A percentile compares a stretch with the other conserved stretches of the same genome.
Evolutionary conservation across 2,113 vertebrate genomes (phyloP).

Genomic region (Gobius niger): DNA sequence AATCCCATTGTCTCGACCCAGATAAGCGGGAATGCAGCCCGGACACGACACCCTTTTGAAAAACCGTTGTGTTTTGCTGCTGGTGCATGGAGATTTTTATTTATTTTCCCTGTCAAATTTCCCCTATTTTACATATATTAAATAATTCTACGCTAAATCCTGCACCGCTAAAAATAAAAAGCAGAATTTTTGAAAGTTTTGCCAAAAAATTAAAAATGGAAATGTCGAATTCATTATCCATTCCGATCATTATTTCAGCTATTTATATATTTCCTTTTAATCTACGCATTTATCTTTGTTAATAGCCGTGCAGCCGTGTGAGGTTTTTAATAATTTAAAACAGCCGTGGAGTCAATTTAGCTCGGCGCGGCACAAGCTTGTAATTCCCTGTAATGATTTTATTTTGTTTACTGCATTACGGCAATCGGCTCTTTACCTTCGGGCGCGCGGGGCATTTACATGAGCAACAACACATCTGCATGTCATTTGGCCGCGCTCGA

Average conservation of each 20-base stretch:
- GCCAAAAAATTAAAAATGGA: too few relatives aligned
- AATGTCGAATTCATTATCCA: not conserved
- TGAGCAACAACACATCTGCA: conserved; percentile 63
- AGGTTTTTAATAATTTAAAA: conserved; percentile 75
- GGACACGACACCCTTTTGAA: conserved; percentile 53
- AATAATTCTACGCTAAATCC: too few relatives aligned
- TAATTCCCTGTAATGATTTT: conserved; percentile 38
- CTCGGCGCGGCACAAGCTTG: conserved; percentile 33
- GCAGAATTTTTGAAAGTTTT: conserved; percentile 16
- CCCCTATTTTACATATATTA: too few relatives aligned
- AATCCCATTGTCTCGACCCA: conserved; percentile 44
- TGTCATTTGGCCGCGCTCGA: conserved; percentile 29
- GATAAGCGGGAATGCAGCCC: conserved; percentile 68
- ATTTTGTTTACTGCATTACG: conserved; percentile 2
- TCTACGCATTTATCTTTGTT: conserved; percentile 30
- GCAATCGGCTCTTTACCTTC: conserved; percentile 22
- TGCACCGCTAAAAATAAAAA: conserved; percentile 64
- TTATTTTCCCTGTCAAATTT: too few relatives aligned
- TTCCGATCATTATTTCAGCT: not conserved
- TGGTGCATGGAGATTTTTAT: not conserved
- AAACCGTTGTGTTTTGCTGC: conserved; percentile 51
- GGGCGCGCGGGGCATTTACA: conserved; percentile 43
- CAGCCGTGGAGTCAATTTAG: conserved; percentile 44
- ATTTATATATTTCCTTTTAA: conserved; percentile 20
- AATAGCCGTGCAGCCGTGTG: conserved; percentile 71